Base-by-base conservation (phyloP, 2,888 invertebrate species). In the Drosophila macrospina region DNA sequence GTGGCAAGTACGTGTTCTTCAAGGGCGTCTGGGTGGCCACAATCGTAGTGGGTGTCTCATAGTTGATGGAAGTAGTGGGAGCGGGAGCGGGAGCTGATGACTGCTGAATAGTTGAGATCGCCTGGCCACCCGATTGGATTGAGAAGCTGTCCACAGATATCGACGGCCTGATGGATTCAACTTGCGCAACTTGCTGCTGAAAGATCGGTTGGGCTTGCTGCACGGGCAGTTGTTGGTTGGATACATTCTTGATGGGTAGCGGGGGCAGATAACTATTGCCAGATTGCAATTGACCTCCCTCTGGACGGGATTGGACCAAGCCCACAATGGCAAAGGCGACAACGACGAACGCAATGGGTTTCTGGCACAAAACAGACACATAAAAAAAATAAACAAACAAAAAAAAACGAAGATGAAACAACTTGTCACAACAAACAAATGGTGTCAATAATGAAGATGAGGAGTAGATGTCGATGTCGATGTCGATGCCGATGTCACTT, bases 61-160 rank as follows among this genome's bases (percentile, higher is more conserved):
- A 77, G 62, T 45, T 78, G 24, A 69, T 48, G 0, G 72, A 24
- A 32, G 60, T 69, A 32, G 60, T 69, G 0, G 70, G 44, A 15
- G 48, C 52, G 20, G 20, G 20, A 28, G 28, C 6, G 5, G 59
- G 20, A 15, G 50, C 59, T 1, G 47, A 16, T 5, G 41, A 37
- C 8, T 73, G 69, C 34, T 78, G 70, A 10, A 39, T 28, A 2
- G 54, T 20, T n/a, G 41, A 15, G 16, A 24, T 32, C 10, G 28
- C n/a, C 16, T 79, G 73, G 5, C 59, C 64, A 5, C 44, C 65
- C 5, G 69, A 60, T 5, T 76, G 77, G 24, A 90, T 47, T 7
- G 84, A 68, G 47, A 88, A 90, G 67, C 86, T 90, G 44, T 80
- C 90, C 34, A 90, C 20, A 0, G 85, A 72, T 4, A 90, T 67